Evolutionary conservation across 2,113 vertebrate species (phyloP), one percentile per base, ranked within the genome.

Genomic region (Colaptes auratus): DNA sequence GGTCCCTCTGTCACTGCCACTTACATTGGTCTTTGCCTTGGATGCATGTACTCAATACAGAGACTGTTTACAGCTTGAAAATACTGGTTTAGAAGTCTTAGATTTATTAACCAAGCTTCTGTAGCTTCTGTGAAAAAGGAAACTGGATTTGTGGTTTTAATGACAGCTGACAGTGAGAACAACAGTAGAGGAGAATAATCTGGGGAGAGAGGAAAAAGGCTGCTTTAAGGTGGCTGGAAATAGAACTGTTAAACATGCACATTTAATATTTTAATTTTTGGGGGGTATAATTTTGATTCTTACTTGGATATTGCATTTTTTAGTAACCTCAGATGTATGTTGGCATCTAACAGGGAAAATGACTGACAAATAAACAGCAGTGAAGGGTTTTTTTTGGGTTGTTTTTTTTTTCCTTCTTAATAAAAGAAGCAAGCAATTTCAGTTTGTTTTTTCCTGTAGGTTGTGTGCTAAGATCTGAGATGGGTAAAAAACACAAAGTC

Each of bases 391-490:
- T 39, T 39, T 39, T 39, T 10, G 39, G 36, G 39, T 39, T 12
- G 39, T 7, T 55, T 17, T n/a, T 77, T 74, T 80, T 15, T 60
- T 82, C n/a, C n/a, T n/a, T n/a, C n/a, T 80, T 67, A 46, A 60
- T 56, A 42, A 71, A 86, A 85, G 18, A 82, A 66, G 24, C 17
- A 66, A 93, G 70, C 9, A 52, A 78, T 92, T 88, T 90, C 56
- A 74, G 4, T 36, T 77, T 19, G 58, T 52, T 91, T 28, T 86
- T 8, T 77, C 64, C 31, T n/a, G n/a, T 77, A 50, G 20, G 19
- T 74, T 83, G 24, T 86, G 39, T 92, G 83, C 27, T 88, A 17
- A 96, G 67, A 36, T 92, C 59, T 82, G 53, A 91, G 77, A 84
- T 69, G 58, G 66, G 35, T n/a, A 81, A 90, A 93, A 93, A 82